phyloP scores from a whole-genome alignment of 2,113 vertebrate genomes.

The Grus americana region DNA sequence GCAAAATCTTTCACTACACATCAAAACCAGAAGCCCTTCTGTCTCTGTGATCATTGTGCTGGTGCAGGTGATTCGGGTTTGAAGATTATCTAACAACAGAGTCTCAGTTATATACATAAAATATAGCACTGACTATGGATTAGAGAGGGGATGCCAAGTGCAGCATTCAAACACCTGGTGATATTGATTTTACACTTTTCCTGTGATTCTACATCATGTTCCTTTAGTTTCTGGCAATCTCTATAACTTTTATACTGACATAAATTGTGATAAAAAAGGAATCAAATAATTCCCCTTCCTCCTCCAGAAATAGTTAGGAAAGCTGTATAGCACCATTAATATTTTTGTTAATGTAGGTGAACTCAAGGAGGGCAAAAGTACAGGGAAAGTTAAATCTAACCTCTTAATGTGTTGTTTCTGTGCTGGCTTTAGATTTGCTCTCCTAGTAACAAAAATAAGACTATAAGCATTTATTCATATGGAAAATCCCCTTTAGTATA shows the following conservation, averaged over 20 bases:
- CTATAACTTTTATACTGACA: slow-evolving; percentile 76
- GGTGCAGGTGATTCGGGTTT: not conserved
- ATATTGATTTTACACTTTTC: slow-evolving; percentile 80
- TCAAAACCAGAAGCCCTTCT: not conserved
- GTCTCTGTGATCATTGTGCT: not conserved
- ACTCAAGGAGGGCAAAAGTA: slow-evolving; percentile 20
- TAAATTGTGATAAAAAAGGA: slow-evolving; percentile 76
- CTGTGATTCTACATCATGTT: slow-evolving; percentile 75
- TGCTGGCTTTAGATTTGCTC: slow-evolving; percentile 36
- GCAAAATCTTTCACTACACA: not conserved
- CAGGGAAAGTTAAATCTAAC: slow-evolving; percentile 39
- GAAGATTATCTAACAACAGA: slow-evolving; percentile 40
- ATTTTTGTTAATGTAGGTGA: slow-evolving; percentile 72
- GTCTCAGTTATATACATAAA: slow-evolving; percentile 69
- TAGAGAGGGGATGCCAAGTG: slow-evolving; percentile 67
- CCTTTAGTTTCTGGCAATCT: slow-evolving; percentile 77
- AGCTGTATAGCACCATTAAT: slow-evolving; percentile 68
- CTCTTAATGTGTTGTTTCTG: not conserved
- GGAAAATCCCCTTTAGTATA: not conserved
- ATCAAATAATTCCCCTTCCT: slow-evolving; percentile 48
- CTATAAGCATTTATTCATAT: slow-evolving; percentile 42
- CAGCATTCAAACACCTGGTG: slow-evolving; percentile 67
- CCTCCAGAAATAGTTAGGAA: slow-evolving; percentile 68
- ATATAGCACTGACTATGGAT: slow-evolving; percentile 65
- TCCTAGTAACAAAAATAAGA: slow-evolving; percentile 24